These are phyloP conservation scores for Riparia riparia DNA, from an alignment of 2,113 vertebrate species.

Conservation along the genomic window DNA sequence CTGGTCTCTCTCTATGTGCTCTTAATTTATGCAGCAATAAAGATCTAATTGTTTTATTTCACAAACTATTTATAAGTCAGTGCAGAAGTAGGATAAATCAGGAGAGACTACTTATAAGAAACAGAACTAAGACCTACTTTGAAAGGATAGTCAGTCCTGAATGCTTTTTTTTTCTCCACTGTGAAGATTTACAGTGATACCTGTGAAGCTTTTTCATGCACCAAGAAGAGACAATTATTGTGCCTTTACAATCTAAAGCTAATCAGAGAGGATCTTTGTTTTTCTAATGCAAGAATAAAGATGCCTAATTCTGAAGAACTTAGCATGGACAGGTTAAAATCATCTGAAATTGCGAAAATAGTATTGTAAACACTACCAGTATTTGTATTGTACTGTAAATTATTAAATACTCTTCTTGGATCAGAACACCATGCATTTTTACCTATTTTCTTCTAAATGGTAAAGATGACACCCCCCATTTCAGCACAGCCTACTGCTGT, in stretches of 20 bases:
- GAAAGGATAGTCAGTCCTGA: neutral
- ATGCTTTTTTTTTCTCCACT: neutral
- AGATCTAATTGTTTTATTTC: neutral
- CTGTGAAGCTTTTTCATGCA: neutral
- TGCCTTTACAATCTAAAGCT: neutral
- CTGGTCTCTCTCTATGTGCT: neutral
- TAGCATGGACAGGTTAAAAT: neutral
- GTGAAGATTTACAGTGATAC: neutral
- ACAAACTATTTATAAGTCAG: neutral
- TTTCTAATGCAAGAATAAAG: neutral
- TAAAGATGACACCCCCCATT: neutral
- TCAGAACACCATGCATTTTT: neutral
- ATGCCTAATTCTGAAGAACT: neutral
- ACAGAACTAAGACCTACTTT: neutral
- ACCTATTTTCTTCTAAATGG: neutral
- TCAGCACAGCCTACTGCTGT: neutral
- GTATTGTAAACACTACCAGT: neutral
- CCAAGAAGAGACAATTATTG: neutral
- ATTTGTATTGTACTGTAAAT: neutral
- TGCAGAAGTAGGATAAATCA: neutral
- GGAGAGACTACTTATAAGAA: fast-evolving
- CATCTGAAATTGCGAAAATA: neutral
- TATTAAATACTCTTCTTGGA: neutral
- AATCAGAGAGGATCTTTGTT: neutral
- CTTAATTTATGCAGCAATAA: neutral